Evolutionary conservation across 2,888 invertebrate species (phyloP), one percentile per base, ranked within the genome.

Genomic region (Epistrophella euchroma): DNA sequence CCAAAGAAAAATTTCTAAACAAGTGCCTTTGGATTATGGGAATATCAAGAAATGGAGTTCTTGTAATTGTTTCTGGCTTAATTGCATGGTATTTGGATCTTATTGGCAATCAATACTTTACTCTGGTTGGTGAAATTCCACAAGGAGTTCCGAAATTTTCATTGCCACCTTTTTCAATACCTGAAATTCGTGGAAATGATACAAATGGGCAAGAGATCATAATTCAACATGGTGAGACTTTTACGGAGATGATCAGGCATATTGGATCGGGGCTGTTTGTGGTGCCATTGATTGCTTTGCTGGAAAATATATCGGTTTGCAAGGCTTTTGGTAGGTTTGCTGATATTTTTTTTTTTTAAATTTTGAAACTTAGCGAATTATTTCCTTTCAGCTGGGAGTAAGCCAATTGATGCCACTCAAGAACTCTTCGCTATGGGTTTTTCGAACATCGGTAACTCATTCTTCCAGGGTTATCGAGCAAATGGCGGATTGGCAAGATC

Each of bases 361-460:
- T 37, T 3, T 50, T 9, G 5, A 17, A 15, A 4, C 5, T 3
- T 0, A 25, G 10, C 1, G 7, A 17, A 19, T 25, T 60, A 11
- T 7, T n/a, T 28, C 6, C 3, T 43, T 76, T 7, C 40, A 94
- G 94, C 96, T n/a, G 95, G 95, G 90, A 96, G 96, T 11, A 95
- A 95, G 90, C 94, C 96, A 66, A 96, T 98, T 70, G 97, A 98
- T 91, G 96, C 98, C 15, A 97, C 97, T 56, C 98, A 98, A 92
- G 98, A 98, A 93, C 94, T 98, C 90, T 94, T 98, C 85, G 97
- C 98, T 7, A 95, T 97, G 62, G 97, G 97, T 37, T 91, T 96
- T 32, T 90, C 91, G 2, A 97, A 97, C 92, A 94, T 98, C 47
- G 95, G 95, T 82, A 97, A 97, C 91, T 96, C 97, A 0, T 96